These are phyloP conservation scores for Columba livia DNA, from an alignment of 2,113 vertebrate species.

Conservation along the genomic window DNA sequence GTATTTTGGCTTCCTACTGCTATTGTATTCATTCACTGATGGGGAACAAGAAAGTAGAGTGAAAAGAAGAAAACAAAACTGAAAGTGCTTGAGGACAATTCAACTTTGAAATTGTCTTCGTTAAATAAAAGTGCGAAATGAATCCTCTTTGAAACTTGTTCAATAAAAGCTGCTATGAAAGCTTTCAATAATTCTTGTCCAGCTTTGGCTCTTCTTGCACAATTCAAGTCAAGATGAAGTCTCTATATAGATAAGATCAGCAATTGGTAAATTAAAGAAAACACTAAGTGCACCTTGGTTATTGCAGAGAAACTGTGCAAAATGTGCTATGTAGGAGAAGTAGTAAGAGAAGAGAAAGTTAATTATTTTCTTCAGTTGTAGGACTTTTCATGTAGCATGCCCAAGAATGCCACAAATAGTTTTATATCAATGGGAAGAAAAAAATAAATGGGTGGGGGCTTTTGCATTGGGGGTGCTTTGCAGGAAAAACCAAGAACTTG, in stretches of 20 bases:
- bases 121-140: conserved; percentile 23
- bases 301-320: neutral
- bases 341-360: neutral
- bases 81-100: conserved; percentile 13
- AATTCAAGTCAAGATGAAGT: neutral
- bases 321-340: neutral
- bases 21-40: neutral
- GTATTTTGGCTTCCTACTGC: neutral
- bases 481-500: neutral
- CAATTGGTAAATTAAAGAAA: neutral
- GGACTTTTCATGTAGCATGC: neutral
- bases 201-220: neutral
- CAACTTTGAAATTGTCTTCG: neutral
- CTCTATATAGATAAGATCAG: neutral
- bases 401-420: neutral
- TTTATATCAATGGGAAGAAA: neutral
- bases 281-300: neutral
- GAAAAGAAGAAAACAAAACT: conserved; percentile 16
- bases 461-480: neutral
- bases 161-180: neutral
- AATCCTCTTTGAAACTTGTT: neutral
- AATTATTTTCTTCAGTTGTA: neutral
- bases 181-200: neutral
- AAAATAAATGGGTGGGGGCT: neutral
- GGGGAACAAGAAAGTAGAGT: neutral